Base-by-base conservation (phyloP, 2,797 vertebrate genomes). In the Menidia menidia region DNA sequence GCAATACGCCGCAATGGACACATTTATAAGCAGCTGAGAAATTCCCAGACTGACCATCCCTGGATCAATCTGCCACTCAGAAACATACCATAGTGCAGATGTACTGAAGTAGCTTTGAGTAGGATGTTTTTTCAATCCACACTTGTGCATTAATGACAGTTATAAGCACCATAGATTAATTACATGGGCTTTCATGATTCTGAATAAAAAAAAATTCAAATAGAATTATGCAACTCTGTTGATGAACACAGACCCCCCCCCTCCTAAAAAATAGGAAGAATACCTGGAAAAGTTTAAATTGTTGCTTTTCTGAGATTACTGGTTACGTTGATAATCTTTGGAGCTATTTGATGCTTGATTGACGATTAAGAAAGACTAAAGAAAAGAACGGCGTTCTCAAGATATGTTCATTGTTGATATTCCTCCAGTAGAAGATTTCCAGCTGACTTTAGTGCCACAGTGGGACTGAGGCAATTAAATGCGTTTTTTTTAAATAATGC, bases 391-490 rank as follows among this genome's bases (percentile, higher is more conserved):
- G 10, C 6, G 30, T 2, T 53, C 51, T 53, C 15, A 53, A 32
- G 30, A 8, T 7, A 15, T 30, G 32, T 16, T 8, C 51, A 53
- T 25, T 16, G 35, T 44, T 19, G 18, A 35, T 33, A 61, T 61
- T 50, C 32, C 48, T 50, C 60, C 18, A 67, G 65, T 52, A 32
- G 31, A 52, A 15, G 43, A 41, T 71, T 78, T 61, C 18, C 65
- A 33, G 70, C 39, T 73, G 62, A 48, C 42, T 45, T 39, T 11
- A n/a, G 60, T 77, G 69, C 68, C 59, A 59, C 39, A 51, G 43
- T 47, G 67, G 32, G 60, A 74, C 56, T 56, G 53, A 69, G 55
- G 31, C 59, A 68, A 60, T 44, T 54, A 44, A 54, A 51, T 55
- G 32, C 42, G 14, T 39, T 18, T 32, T 30, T 54, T n/a, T 3